Percentiles rank a stretch among this genome's conserved stretches.
Conservation (phyloP, 2,888 invertebrate genomes). For the Diaphora mendica region DNA sequence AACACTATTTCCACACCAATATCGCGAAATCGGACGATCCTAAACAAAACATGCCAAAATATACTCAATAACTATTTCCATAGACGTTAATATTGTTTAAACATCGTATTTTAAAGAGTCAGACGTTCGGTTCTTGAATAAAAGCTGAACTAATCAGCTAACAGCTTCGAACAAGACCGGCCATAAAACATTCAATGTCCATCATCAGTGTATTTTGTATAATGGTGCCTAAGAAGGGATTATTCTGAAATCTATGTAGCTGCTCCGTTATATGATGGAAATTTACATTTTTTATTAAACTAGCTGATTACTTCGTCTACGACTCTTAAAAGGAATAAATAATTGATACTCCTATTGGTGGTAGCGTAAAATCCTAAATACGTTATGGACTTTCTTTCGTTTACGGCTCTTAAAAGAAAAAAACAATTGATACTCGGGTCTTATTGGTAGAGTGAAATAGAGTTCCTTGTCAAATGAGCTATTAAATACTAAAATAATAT, state of each 20-base stretch:
- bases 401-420: too few relatives aligned
- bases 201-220: slow-evolving; percentile 33
- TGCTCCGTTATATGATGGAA: neutral
- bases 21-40: slow-evolving; percentile 40
- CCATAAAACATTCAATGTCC: slow-evolving; percentile 49
- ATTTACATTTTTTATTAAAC: neutral
- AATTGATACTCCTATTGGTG: too few relatives aligned
- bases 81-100: slow-evolving; percentile 35
- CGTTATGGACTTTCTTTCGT: neutral
- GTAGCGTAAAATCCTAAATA: too few relatives aligned
- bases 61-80: neutral
- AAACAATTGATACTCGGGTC: too few relatives aligned
- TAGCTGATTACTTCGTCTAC: neutral
- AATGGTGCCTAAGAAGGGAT: slow-evolving; percentile 34
- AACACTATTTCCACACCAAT: slow-evolving; percentile 60
- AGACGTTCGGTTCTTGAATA: slow-evolving; percentile 53
- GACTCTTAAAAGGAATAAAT: too few relatives aligned
- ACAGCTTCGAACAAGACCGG: slow-evolving; percentile 40
- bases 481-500: too few relatives aligned
- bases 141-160: slow-evolving; percentile 66
- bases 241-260: slow-evolving; percentile 23
- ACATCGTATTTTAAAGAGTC: slow-evolving; percentile 25
- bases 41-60: neutral
- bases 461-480: too few relatives aligned
- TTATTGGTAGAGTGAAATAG: too few relatives aligned